phyloP scores from a whole-genome alignment of 2,888 invertebrate species.

The Thecocarcelia acutangulata region DNA sequence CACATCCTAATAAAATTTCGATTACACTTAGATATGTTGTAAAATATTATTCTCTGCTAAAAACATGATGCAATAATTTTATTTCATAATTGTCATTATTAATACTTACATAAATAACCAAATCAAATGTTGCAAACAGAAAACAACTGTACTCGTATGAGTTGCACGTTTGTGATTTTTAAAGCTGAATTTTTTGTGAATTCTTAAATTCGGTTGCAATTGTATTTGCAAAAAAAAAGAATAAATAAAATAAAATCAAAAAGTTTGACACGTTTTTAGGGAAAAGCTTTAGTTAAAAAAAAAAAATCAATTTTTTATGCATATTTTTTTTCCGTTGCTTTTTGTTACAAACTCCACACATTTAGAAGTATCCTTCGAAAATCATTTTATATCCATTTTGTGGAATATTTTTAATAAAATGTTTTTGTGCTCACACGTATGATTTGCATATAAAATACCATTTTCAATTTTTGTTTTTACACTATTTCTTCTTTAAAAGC shows the following conservation, averaged over 20 bases:
- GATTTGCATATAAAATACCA: constrained; percentile 63
- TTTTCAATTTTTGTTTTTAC: constrained; percentile 38
- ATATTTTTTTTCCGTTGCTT: constrained; percentile 38
- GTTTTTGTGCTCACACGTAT: constrained; percentile 35
- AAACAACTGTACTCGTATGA: too few relatives aligned
- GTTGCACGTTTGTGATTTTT: too few relatives aligned
- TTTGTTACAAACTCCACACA: constrained; percentile 17
- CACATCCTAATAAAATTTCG: background rate
- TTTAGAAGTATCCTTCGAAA: constrained; percentile 28
- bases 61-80: too few relatives aligned
- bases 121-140: too few relatives aligned
- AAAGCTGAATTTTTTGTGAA: too few relatives aligned
- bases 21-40: background rate
- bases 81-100: too few relatives aligned
- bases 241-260: too few relatives aligned
- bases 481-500: constrained; percentile 9
- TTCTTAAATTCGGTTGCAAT: background rate
- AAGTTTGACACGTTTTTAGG: constrained; percentile 37
- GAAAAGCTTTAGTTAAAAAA: constrained; percentile 6
- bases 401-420: constrained; percentile 36
- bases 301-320: constrained; percentile 59
- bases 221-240: background rate
- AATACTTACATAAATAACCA: too few relatives aligned
- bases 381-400: constrained; percentile 49
- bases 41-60: too few relatives aligned